A percentile compares a stretch with the other conserved stretches of the same genome.
phyloP scores from a whole-genome alignment of 2,797 vertebrate genomes.

The Pteropus rufus region DNA sequence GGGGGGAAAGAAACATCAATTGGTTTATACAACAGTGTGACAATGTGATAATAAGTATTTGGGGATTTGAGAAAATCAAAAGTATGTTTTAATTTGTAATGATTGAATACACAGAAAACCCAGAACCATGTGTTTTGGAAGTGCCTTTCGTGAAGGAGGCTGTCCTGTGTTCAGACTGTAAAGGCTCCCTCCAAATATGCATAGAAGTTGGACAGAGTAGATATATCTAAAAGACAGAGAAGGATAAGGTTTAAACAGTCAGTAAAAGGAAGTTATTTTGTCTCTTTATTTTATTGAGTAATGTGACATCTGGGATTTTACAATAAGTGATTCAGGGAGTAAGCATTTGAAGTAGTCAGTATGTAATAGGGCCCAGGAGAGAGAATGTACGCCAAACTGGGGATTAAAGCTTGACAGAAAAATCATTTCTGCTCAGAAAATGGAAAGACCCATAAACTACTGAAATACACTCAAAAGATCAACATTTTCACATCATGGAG shows the following conservation, averaged over 20 bases:
- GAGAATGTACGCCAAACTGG: not conserved
- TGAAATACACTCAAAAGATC: not conserved
- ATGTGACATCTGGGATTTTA: not conserved
- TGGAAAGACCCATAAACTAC: not conserved
- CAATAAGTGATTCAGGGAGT: not conserved
- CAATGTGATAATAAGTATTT: not conserved
- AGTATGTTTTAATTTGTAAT: not conserved
- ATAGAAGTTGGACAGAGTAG: not conserved
- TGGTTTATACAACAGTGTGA: not conserved
- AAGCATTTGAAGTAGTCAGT: not conserved
- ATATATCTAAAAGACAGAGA: not conserved
- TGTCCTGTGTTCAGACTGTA: not conserved
- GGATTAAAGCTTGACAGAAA: not conserved
- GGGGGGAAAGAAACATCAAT: not conserved
- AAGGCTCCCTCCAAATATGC: not conserved
- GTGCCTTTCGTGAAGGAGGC: not conserved
- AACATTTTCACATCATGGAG: not conserved
- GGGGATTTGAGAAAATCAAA: not conserved
- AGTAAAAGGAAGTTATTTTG: not conserved
- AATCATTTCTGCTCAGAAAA: not conserved
- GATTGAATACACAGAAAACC: not conserved
- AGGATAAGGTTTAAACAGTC: not conserved
- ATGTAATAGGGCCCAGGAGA: not conserved
- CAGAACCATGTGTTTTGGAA: not conserved
- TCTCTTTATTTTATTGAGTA: not conserved